Evolutionary conservation across 2,797 vertebrate species (phyloP).

Genomic region (Pteropus rufus): DNA sequence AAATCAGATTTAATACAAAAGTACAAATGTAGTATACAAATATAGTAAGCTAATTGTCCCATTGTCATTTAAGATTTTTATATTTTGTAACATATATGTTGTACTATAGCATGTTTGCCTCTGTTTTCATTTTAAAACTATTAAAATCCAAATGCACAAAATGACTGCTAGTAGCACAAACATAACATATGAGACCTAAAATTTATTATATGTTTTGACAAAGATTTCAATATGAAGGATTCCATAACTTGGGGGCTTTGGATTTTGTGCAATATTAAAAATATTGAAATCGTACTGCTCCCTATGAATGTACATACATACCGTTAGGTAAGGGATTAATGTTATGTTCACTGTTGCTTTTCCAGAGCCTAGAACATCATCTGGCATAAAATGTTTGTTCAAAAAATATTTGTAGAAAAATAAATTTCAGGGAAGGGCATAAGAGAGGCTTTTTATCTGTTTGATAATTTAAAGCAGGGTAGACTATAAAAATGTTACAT

Average conservation of each 20-base stretch:
- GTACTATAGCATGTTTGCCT: not conserved
- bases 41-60: not conserved
- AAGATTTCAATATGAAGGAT: not conserved
- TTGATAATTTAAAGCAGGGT: not conserved
- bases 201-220: not conserved
- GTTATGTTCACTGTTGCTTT: not conserved
- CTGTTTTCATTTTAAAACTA: not conserved
- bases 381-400: not conserved
- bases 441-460: not conserved
- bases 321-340: not conserved
- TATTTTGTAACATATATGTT: not conserved
- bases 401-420: not conserved
- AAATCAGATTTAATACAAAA: not conserved
- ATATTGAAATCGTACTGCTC: not conserved
- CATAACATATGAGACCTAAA: not conserved
- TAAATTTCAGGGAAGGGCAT: not conserved
- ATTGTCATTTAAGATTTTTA: not conserved
- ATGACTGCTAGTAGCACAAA: not conserved
- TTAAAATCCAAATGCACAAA: not conserved
- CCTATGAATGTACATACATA: not conserved
- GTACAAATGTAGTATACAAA: not conserved
- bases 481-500: not conserved
- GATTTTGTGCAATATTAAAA: not conserved
- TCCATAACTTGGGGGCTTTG: not conserved
- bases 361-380: not conserved